Evolutionary conservation across 2,113 vertebrate species (phyloP).

Genomic region (Melozone crissalis): DNA sequence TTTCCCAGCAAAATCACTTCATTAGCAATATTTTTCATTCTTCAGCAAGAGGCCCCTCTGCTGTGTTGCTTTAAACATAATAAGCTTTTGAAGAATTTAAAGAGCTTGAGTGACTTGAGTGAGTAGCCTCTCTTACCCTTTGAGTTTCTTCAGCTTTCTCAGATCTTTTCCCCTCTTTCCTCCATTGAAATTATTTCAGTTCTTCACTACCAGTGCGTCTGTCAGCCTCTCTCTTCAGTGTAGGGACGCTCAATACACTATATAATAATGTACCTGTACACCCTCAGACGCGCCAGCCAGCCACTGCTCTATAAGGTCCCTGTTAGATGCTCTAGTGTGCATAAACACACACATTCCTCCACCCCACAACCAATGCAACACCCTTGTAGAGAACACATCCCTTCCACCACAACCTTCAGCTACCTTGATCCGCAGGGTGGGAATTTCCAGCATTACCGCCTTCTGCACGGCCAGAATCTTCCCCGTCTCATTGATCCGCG

Average conservation of each 20-base stretch:
- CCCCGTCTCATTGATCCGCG: slow-evolving; percentile 82
- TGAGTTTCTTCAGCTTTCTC: neutral
- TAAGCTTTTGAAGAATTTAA: neutral
- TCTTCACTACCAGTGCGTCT: neutral
- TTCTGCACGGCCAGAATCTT: slow-evolving; percentile 86
- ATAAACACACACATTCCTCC: neutral
- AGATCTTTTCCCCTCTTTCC: neutral
- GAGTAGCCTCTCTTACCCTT: neutral
- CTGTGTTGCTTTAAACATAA: neutral
- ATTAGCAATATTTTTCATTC: neutral
- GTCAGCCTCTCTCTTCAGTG: neutral
- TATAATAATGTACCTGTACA: too few species aligned
- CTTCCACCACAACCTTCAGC: neutral
- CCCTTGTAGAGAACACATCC: neutral
- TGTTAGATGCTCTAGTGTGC: accelerated
- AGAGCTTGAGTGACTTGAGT: neutral
- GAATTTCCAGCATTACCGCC: slow-evolving; percentile 76
- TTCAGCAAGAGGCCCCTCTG: neutral
- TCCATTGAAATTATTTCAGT: neutral
- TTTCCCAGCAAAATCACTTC: neutral
- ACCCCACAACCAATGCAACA: neutral
- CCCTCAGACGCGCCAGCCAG: neutral
- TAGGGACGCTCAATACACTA: neutral
- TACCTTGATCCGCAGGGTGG: slow-evolving; percentile 85
- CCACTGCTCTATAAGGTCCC: neutral